These are phyloP conservation scores for Eupelmus urozonus DNA, from an alignment of 2,888 invertebrate species.

Conservation along the genomic window DNA sequence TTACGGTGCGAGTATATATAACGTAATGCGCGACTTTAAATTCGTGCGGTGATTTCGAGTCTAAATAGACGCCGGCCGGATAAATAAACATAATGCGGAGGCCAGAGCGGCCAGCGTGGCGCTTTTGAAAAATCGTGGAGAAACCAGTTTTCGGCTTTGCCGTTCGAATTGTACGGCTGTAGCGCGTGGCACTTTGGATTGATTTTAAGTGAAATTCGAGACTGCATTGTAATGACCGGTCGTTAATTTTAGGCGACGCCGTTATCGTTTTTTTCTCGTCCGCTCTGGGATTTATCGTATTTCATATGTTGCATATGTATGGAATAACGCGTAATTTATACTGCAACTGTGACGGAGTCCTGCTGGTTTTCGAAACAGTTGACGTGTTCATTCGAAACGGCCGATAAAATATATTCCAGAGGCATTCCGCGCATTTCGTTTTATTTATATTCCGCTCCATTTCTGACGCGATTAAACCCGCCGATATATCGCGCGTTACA, in stretches of 20 bases:
- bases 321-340: neutral
- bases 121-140: neutral
- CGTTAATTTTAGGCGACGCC: neutral
- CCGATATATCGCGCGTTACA: too few species aligned
- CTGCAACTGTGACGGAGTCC: neutral
- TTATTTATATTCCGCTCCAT: too few species aligned
- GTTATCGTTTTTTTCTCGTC: conserved; percentile 1
- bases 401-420: too few species aligned
- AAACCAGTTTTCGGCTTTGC: too few species aligned
- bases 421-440: neutral
- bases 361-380: too few species aligned
- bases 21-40: neutral
- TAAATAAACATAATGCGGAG: too few species aligned
- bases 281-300: neutral
- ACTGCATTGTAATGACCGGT: conserved; percentile 1
- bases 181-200: too few species aligned
- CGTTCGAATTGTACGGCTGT: too few species aligned
- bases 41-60: too few species aligned
- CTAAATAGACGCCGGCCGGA: too few species aligned
- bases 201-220: conserved; percentile 27
- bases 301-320: neutral
- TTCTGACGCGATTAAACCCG: too few species aligned
- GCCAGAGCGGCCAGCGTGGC: neutral
- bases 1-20: neutral
- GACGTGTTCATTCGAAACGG: too few species aligned